Base-by-base conservation (phyloP, 1,140 invertebrate genomes). In the Latrodectus geometricus region DNA sequence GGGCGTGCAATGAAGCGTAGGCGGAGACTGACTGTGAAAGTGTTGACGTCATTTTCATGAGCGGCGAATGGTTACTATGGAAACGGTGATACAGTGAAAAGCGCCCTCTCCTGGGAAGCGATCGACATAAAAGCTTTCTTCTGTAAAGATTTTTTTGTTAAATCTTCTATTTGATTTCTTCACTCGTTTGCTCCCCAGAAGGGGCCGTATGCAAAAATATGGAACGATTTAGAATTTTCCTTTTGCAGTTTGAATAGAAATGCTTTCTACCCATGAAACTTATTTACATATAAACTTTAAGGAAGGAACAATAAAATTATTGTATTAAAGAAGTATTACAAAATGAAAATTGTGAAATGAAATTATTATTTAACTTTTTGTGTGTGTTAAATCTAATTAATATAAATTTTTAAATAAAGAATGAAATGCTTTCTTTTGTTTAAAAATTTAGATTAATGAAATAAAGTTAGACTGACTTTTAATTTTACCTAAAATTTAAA, bases 21-120 rank as follows among this genome's bases (percentile, higher is more conserved):
- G 83, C 83, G 83, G 83, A 78, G 74, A 65, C 52, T 77, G 17
- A 23, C 23, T 61, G 54, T 61, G 17, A 8, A 61, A 73, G 83
- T 65, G 83, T 86, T 86, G 83, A 86, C 83, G 83, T 86, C 83
- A 86, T 56, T 77, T 61, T 86, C 74, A 77, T 23, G 72, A 83
- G 61, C 81, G 23, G 11, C 72, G 61, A 83, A 83, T 83, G 66
- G 83, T 86, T 77, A n/a, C 21, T 73, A 86, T 86, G 83, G 83
- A 56, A 61, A 86, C 83, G 20, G 50, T 52, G 83, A 86, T 78
- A 86, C 83, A 86, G 83, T 73, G 56, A 54, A 87, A 69, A 87
- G 85, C 85, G 85, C 85, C 85, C 85, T 80, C 85, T 87, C 85
- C 15, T 87, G 85, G 85, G 85, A 87, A 87, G 77, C n/a, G 69